phyloP scores from a whole-genome alignment of 2,113 vertebrate genomes.

The Enhydra lutris region DNA sequence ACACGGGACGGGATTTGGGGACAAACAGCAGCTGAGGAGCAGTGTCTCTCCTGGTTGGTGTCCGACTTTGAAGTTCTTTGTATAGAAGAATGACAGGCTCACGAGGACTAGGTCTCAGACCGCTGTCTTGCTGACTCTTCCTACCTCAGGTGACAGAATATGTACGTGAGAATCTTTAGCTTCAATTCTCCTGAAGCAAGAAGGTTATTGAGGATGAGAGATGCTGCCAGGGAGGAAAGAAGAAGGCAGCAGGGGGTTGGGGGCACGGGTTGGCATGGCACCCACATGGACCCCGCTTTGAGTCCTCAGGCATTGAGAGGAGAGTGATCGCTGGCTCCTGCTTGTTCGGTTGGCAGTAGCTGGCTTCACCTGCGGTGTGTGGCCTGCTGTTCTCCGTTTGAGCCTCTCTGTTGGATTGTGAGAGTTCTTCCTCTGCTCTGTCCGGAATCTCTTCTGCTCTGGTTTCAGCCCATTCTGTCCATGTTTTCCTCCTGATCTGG shows the following conservation, averaged over 20 bases:
- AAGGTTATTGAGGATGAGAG: not conserved
- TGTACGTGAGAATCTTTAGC: not conserved
- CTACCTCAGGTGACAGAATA: not conserved
- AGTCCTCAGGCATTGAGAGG: not conserved
- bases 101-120: not conserved
- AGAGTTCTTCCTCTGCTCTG: not conserved
- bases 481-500: not conserved
- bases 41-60: not conserved
- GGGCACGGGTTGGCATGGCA: not conserved
- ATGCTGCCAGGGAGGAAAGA: not conserved
- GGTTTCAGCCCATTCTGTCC: not conserved
- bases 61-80: not conserved
- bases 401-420: not conserved
- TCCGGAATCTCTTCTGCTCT: not conserved
- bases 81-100: not conserved
- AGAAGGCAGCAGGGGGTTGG: not conserved
- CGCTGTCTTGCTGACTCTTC: not conserved
- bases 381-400: not conserved
- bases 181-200: not conserved
- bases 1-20: not conserved
- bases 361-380: accelerated
- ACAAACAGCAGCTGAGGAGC: not conserved
- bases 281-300: not conserved
- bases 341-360: not conserved
- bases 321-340: not conserved